phyloP scores from a whole-genome alignment of 2,113 vertebrate genomes.

The Albula goreensis region DNA sequence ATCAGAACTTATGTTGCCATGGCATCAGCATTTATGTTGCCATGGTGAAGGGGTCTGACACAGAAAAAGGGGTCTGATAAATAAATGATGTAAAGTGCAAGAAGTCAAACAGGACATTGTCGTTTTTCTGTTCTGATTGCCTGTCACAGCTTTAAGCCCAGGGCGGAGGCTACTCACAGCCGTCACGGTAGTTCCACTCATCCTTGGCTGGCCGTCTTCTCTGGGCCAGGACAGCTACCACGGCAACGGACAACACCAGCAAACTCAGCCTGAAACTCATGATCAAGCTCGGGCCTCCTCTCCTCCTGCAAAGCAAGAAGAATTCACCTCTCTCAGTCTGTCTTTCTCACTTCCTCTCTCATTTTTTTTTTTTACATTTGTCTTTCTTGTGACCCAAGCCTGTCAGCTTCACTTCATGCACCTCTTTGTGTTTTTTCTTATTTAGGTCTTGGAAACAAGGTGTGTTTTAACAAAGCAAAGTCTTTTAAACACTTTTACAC shows the following conservation, averaged over 20 bases:
- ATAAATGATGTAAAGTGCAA: background rate
- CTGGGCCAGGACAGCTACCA: constrained; percentile 56
- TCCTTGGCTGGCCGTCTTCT: constrained; percentile 46
- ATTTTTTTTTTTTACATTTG: no score
- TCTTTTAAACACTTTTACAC: no score
- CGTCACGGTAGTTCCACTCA: constrained; percentile 74
- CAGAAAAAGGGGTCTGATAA: background rate
- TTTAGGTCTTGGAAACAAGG: no score
- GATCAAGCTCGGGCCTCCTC: constrained; percentile 31
- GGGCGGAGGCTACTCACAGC: constrained; percentile 59
- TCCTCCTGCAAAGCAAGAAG: constrained; percentile 6
- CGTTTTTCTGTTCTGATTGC: background rate
- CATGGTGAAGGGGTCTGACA: background rate
- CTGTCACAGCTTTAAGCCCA: no score
- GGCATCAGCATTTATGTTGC: background rate
- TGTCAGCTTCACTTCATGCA: no score
- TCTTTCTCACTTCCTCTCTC: background rate
- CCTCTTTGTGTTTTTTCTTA: no score
- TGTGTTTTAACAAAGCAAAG: no score
- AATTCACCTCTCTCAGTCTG: background rate
- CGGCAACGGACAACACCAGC: constrained; percentile 50
- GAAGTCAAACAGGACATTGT: background rate
- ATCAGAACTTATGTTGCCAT: no score
- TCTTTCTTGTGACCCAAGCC: no score
- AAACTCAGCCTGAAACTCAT: constrained; percentile 62